Percentiles rank a stretch among this genome's conserved stretches.
Conservation (phyloP, 2,888 invertebrate species). For the Quadriops clusia region DNA sequence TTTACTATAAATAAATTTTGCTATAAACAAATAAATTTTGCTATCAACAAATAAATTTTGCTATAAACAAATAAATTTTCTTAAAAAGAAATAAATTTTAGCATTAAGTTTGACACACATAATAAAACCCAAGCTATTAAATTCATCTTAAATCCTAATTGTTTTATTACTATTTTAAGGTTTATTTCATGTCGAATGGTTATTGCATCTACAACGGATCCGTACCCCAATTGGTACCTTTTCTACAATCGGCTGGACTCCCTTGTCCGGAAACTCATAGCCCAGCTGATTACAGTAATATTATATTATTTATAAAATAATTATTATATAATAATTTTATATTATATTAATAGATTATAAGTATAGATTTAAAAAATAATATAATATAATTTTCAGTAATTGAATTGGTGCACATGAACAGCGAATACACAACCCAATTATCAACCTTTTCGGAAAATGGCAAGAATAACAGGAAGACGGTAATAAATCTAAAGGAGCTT, state of each 20-base stretch:
- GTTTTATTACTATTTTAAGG: too few relatives aligned
- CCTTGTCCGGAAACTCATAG: constrained; percentile 62
- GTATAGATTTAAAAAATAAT: too few relatives aligned
- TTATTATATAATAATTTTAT: neutral
- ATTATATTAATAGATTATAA: constrained; percentile 3
- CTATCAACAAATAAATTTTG: too few relatives aligned
- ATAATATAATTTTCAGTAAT: constrained; percentile 6
- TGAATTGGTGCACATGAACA: constrained; percentile 6
- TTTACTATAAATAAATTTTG: too few relatives aligned
- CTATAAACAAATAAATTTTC: too few relatives aligned
- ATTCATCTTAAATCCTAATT: neutral
- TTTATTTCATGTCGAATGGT: constrained; percentile 12
- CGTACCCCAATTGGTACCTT: constrained; percentile 51
- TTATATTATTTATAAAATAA: constrained; percentile 3
- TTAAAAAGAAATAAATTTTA: too few relatives aligned
- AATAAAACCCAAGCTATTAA: too few relatives aligned
- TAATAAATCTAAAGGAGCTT: too few relatives aligned
- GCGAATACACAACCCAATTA: constrained; percentile 1
- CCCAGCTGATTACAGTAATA: constrained; percentile 51
- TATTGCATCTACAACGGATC: constrained; percentile 44
- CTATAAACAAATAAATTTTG: too few relatives aligned
- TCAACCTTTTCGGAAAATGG: too few relatives aligned
- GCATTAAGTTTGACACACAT: too few relatives aligned
- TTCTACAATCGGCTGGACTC: constrained; percentile 46
- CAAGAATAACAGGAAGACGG: too few relatives aligned